Evolutionary conservation across 1,140 invertebrate species (phyloP), one percentile per base, ranked within the genome.

Genomic region (Caenorhabditis briggsae): DNA sequence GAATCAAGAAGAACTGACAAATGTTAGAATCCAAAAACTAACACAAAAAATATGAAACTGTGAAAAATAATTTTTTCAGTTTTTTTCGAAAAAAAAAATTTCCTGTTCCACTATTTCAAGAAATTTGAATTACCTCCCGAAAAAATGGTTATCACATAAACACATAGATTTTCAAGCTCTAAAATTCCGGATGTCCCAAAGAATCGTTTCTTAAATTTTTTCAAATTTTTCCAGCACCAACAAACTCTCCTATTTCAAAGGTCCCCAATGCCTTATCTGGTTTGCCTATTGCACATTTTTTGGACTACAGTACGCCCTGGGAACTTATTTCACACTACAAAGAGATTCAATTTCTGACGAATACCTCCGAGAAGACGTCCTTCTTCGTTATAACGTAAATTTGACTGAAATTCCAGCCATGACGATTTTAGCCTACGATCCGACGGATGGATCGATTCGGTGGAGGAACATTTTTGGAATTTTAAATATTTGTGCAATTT

Each of bases 151-250:
- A n/a, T n/a, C n/a, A n/a, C n/a, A n/a, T n/a, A n/a, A n/a, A n/a
- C n/a, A n/a, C n/a, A n/a, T n/a, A n/a, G n/a, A n/a, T n/a, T n/a
- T n/a, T n/a, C n/a, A n/a, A n/a, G n/a, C n/a, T n/a, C n/a, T n/a
- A n/a, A n/a, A n/a, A n/a, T n/a, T n/a, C n/a, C n/a, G 48, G 48
- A 50, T 7, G 6, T 50, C 48, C 12, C 48, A 50, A 50, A 6
- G 12, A 50, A 7, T 6, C 48, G 48, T 50, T 50, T 50, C 12
- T 50, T 50, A 50, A 12, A 50, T 50, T 50, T 50, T 58, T 58
- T 58, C 5, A 65, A 65, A 70, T 20, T n/a, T 43, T 70, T 70
- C 41, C 64, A 70, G 64, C 64, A 70, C 64, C 9, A 70, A 65
- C 64, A 65, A 70, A 5, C 41, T 70, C 33, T 5, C 3, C 64